Percentiles rank a stretch among this genome's conserved stretches.
These are phyloP conservation scores for Pelmatolapia mariae DNA, from an alignment of 2,113 vertebrate species.

Conservation along the genomic window DNA sequence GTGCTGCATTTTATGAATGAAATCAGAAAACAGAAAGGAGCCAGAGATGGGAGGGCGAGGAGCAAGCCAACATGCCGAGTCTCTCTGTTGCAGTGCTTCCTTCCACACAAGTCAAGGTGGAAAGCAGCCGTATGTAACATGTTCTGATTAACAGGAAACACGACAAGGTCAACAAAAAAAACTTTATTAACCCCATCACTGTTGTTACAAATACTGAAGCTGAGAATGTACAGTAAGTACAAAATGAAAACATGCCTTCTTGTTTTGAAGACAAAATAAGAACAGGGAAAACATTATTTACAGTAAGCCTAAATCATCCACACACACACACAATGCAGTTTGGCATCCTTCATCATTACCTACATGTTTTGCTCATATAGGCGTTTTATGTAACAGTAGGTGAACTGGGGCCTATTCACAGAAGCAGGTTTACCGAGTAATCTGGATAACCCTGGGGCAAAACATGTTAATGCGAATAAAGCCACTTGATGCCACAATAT, in stretches of 20 bases:
- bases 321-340: background rate
- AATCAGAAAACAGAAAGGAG: slow-evolving; percentile 29
- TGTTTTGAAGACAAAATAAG: slow-evolving; percentile 9
- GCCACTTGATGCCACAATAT: background rate
- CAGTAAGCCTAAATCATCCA: background rate
- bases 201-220: slow-evolving; percentile 17
- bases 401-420: background rate
- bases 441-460: background rate
- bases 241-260: slow-evolving; percentile 16
- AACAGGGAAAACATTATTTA: slow-evolving; percentile 32
- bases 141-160: background rate
- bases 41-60: background rate
- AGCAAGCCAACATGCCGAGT: background rate
- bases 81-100: background rate
- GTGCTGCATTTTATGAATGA: slow-evolving; percentile 72
- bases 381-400: background rate
- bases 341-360: background rate
- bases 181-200: slow-evolving; percentile 39
- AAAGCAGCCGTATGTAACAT: background rate
- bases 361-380: background rate
- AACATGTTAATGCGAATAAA: background rate
- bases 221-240: slow-evolving; percentile 25
- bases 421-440: background rate
- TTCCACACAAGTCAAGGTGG: background rate
- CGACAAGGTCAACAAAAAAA: background rate